These are phyloP conservation scores for Phyllotreta cruciferae DNA, from an alignment of 2,888 invertebrate species.

Conservation along the genomic window DNA sequence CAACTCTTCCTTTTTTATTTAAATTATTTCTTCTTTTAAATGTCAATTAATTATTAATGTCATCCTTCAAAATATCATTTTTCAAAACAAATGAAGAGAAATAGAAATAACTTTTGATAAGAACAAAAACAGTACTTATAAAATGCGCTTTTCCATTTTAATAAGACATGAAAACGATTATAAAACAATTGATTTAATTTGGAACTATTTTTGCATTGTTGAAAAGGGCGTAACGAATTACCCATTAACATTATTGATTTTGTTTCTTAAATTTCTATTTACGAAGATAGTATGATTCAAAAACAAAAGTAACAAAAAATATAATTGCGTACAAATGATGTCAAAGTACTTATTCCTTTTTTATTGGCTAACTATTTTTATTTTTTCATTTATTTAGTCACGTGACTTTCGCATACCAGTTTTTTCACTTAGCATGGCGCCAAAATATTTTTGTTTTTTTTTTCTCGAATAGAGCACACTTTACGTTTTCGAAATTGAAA, in stretches of 20 bases:
- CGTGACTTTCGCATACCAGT: slow-evolving; percentile 62
- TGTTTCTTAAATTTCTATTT: slow-evolving; percentile 5
- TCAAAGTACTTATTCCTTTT: slow-evolving; percentile 1
- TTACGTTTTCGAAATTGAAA: slow-evolving; percentile 52
- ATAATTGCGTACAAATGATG: not conserved
- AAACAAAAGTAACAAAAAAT: not conserved
- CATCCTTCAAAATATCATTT: not conserved
- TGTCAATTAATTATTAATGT: not conserved
- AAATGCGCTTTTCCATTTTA: no score
- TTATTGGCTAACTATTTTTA: not conserved
- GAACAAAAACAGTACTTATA: no score
- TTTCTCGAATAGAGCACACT: slow-evolving; percentile 61
- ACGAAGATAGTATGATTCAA: not conserved
- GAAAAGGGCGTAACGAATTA: slow-evolving; percentile 12
- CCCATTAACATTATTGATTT: slow-evolving; percentile 13
- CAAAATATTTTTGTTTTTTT: slow-evolving; percentile 38
- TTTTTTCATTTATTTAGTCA: slow-evolving; percentile 57
- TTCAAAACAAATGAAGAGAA: slow-evolving; percentile 2
- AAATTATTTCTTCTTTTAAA: no score
- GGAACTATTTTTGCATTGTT: not conserved
- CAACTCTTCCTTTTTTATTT: no score
- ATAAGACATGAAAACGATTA: no score
- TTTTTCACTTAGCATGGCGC: slow-evolving; percentile 67
- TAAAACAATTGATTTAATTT: no score
- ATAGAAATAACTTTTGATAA: slow-evolving; percentile 1